Conservation (phyloP, 2,113 vertebrate genomes). For the Epinephelus moara region DNA sequence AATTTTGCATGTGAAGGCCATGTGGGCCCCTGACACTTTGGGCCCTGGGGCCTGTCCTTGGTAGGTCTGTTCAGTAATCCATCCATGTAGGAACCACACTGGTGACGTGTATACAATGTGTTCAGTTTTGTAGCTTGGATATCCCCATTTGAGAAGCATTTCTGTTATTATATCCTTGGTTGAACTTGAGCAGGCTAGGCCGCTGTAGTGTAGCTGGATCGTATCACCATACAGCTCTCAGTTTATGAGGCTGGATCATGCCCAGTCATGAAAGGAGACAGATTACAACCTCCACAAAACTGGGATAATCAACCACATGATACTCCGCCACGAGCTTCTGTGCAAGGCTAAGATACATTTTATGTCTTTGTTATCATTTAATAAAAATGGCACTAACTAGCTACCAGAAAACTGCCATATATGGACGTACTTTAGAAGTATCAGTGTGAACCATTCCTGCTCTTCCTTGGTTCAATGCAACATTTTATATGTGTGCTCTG, state of each 20-base stretch:
- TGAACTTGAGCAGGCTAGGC: slow-evolving; percentile 35
- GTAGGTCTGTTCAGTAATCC: too few species aligned
- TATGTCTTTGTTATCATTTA: slow-evolving; percentile 64
- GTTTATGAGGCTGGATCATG: slow-evolving; percentile 43
- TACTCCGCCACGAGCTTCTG: slow-evolving; percentile 36
- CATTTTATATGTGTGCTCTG: slow-evolving; percentile 62
- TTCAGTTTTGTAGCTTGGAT: background rate
- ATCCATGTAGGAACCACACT: slow-evolving; percentile 12
- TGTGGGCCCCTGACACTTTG: too few species aligned
- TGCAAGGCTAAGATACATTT: slow-evolving; percentile 38
- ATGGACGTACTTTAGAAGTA: slow-evolving; percentile 58
- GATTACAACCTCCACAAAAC: slow-evolving; percentile 42
- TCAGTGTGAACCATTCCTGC: slow-evolving; percentile 44
- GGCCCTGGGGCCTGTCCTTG: too few species aligned
- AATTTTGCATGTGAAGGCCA: too few species aligned
- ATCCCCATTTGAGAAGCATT: background rate
- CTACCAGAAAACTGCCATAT: slow-evolving; percentile 62
- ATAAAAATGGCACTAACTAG: slow-evolving; percentile 48
- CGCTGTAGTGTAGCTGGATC: slow-evolving; percentile 46
- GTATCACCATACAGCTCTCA: slow-evolving; percentile 32
- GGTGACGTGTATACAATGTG: background rate
- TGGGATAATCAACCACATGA: slow-evolving; percentile 45
- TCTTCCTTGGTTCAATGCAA: slow-evolving; percentile 62
- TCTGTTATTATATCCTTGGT: slow-evolving; percentile 28
- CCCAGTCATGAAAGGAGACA: slow-evolving; percentile 51